These are phyloP conservation scores for Lasioglossum pauxillum DNA, from an alignment of 2,888 invertebrate genomes.

Conservation along the genomic window DNA sequence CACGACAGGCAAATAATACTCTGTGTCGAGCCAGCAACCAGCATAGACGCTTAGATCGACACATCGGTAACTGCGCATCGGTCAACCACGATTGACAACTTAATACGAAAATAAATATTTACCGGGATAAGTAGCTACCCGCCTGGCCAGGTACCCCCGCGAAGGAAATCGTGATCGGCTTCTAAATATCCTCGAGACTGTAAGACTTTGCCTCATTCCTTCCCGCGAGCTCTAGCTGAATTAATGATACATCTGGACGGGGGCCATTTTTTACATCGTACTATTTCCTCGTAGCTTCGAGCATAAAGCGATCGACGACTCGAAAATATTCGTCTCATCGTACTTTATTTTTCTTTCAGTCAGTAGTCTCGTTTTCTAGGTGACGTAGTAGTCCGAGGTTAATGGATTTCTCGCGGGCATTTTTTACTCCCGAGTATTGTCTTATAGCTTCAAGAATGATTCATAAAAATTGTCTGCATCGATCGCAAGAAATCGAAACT, in stretches of 20 bases:
- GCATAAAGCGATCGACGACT: background rate
- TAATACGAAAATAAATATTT: constrained; percentile 2
- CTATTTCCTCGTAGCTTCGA: background rate
- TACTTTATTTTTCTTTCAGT: background rate
- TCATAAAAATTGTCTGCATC: no score
- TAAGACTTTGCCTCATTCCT: background rate
- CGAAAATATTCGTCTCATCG: background rate
- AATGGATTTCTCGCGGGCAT: background rate
- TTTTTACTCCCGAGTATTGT: background rate
- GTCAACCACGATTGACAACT: background rate
- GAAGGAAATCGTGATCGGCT: background rate
- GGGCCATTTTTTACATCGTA: background rate
- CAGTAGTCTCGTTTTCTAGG: no score
- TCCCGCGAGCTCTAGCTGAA: background rate
- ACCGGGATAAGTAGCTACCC: background rate
- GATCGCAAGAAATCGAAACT: no score
- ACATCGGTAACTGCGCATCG: background rate
- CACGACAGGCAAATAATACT: constrained; percentile 51
- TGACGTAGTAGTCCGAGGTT: no score
- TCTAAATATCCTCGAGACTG: background rate
- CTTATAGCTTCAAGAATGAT: background rate
- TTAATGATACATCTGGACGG: background rate
- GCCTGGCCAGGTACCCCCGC: background rate
- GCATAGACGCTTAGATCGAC: background rate
- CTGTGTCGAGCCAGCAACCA: background rate